A percentile compares a stretch with the other conserved stretches of the same genome.
Conservation (phyloP, 2,797 vertebrate species). For the Sebastes hopkinsi region DNA sequence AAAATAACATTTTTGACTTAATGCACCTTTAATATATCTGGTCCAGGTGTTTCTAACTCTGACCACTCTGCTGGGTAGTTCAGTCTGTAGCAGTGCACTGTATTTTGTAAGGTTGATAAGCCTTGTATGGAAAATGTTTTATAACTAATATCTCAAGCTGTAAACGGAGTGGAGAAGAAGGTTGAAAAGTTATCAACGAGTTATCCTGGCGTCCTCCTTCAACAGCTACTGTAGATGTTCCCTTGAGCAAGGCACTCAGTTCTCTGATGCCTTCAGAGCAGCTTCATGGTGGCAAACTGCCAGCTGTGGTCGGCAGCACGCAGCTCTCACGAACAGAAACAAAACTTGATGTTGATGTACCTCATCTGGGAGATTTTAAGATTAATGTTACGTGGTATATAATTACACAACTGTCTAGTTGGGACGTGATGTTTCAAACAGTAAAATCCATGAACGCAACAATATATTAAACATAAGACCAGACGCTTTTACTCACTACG, state of each 20-base stretch:
- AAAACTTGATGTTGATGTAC: not conserved
- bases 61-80: not conserved
- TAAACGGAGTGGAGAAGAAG: not conserved
- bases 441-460: constrained; percentile 28
- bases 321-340: not conserved
- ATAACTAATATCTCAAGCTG: not conserved
- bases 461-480: constrained; percentile 52
- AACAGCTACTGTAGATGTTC: not conserved
- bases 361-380: constrained; percentile 20
- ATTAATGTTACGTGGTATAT: constrained; percentile 4
- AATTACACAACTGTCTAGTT: constrained; percentile 38
- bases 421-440: constrained; percentile 29
- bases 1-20: not conserved
- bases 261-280: not conserved
- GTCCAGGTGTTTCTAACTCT: not conserved
- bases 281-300: not conserved
- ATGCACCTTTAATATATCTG: not conserved
- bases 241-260: not conserved
- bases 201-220: not conserved
- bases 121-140: not conserved
- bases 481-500: constrained; percentile 38
- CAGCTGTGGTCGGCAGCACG: not conserved
- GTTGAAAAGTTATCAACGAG: not conserved
- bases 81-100: not conserved
- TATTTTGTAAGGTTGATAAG: not conserved